Conservation (phyloP, 2,797 vertebrate species). For the Distichodus sexfasciatus region DNA sequence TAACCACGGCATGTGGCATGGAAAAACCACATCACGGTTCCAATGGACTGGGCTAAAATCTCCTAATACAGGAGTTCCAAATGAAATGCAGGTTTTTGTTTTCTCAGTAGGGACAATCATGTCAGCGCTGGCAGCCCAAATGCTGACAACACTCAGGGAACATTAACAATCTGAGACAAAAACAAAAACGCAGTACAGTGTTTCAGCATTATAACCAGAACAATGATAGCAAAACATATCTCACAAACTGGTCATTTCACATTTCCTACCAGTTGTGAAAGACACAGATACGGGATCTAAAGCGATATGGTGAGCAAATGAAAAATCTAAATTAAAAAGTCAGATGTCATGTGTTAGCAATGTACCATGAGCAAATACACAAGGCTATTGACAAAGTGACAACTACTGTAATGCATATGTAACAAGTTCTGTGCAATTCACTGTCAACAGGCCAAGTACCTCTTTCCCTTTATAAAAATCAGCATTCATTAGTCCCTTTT, state of each 20-base stretch:
- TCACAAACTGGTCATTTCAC: conserved; percentile 32
- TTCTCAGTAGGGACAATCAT: neutral
- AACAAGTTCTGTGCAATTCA: conserved; percentile 51
- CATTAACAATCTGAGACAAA: neutral
- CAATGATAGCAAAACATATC: neutral
- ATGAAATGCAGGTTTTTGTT: neutral
- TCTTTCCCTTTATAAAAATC: conserved; percentile 37
- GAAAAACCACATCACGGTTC: too few species aligned
- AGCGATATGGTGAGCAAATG: conserved; percentile 20
- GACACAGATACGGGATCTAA: conserved; percentile 23
- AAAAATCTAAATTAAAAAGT: conserved; percentile 19
- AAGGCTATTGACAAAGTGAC: conserved; percentile 47
- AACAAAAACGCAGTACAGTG: conserved; percentile 7
- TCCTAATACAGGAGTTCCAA: neutral
- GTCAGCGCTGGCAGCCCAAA: conserved; percentile 2
- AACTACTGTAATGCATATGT: conserved; percentile 40
- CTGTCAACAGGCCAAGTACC: conserved; percentile 38
- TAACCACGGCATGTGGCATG: too few species aligned
- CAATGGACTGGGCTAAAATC: too few species aligned
- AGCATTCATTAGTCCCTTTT: conserved; percentile 46
- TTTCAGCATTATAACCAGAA: neutral
- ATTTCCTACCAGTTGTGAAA: conserved; percentile 38
- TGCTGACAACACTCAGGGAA: neutral
- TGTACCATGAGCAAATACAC: conserved; percentile 40
- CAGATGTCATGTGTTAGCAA: conserved; percentile 45